Evolutionary conservation across 2,113 vertebrate genomes (phyloP), one percentile per base, ranked within the genome.

Genomic region (Lophius piscatorius): DNA sequence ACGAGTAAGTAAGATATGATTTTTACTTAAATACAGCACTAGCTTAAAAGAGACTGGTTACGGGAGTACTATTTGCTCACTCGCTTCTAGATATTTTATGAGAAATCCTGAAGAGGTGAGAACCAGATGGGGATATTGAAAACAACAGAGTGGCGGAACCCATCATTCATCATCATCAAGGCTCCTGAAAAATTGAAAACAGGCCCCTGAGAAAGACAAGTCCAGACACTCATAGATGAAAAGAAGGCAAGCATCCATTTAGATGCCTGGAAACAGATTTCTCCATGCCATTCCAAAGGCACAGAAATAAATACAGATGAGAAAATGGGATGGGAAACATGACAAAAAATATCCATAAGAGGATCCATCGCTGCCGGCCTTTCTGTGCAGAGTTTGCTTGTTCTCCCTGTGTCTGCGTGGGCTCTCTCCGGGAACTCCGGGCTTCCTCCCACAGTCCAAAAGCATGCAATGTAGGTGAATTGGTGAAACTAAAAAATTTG

Each of bases 91-190:
- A 70, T 78, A 49, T 86, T 88, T 88, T 81, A 83, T 83, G 73
- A 71, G 80, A 84, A 88, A 81, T 86, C 81, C 78, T 80, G 67
- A 55, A 87, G 86, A 90, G 87, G 90, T 87, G 84, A 89, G 87
- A 86, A 84, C 78, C 89, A 91, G 85, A 90, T 91, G 89, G 84
- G 79, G 67, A 82, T 87, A 84, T 62, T 87, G 73, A 84, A 85
- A 89, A 75, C 74, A 84, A 78, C 59, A 74, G 63, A 67, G 69
- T 58, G 62, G 78, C 60, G 70, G 76, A 78, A 87, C 70, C 73
- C 82, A 83, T 90, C 87, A 84, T 88, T 87, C 83, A 88, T 87
- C 88, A 86, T 87, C 84, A 89, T 88, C 79, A 87, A 80, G 81
- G 80, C 74, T 74, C 69, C 70, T 24, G 47, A 83, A 78, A 90